Evolutionary conservation across 2,888 invertebrate genomes (phyloP).

Genomic region (Nemoura dubitans): DNA sequence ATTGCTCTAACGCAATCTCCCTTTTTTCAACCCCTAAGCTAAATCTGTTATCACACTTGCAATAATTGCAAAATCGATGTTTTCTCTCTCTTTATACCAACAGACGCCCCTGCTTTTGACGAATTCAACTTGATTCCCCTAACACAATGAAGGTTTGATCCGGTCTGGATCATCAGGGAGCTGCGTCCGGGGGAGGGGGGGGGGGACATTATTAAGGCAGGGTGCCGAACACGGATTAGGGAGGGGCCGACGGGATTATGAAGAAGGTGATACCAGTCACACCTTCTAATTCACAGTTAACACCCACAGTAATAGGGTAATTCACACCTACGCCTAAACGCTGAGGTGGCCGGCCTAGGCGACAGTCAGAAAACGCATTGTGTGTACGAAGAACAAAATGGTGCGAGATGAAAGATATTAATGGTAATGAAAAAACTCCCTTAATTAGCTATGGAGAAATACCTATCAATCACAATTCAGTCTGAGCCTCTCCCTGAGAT

Average conservation of each 20-base stretch:
- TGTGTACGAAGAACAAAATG: not conserved
- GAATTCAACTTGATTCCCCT: constrained; percentile 36
- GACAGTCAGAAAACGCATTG: not conserved
- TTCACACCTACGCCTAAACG: constrained; percentile 29
- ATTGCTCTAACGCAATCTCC: constrained; percentile 43
- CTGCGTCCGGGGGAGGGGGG: not conserved
- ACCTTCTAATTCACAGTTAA: constrained; percentile 49
- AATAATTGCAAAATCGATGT: constrained; percentile 57
- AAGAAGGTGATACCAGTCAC: constrained; percentile 49
- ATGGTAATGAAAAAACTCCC: not conserved
- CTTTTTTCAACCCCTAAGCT: constrained; percentile 31
- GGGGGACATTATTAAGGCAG: constrained; percentile 8
- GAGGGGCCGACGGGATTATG: constrained; percentile 31
- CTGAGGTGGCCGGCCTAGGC: too few species aligned
- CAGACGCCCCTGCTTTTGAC: constrained; percentile 40
- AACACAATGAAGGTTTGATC: constrained; percentile 41
- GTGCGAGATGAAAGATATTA: not conserved
- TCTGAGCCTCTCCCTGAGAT: not conserved
- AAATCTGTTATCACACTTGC: constrained; percentile 55
- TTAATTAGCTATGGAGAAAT: not conserved
- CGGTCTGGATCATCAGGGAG: constrained; percentile 34
- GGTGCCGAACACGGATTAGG: constrained; percentile 37
- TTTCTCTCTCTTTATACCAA: constrained; percentile 22
- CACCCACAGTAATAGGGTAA: constrained; percentile 32
- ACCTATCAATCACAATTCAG: not conserved